These are phyloP conservation scores for Anguilla anguilla DNA, from an alignment of 2,797 vertebrate genomes.

Conservation along the genomic window DNA sequence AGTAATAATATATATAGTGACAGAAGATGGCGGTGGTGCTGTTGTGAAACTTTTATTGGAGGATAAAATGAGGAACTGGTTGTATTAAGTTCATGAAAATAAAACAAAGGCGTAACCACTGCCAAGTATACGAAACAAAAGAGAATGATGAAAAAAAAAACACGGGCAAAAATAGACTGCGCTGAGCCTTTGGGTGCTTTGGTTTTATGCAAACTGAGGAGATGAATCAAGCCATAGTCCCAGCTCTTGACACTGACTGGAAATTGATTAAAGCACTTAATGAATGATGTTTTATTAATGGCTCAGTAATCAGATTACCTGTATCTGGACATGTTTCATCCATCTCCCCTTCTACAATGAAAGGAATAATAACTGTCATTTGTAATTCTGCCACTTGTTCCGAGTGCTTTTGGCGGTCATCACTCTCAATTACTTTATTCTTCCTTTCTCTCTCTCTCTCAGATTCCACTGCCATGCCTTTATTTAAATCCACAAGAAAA, in stretches of 20 bases:
- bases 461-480: background rate
- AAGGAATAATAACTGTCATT: conserved; percentile 55
- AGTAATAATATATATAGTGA: background rate
- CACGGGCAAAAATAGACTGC: background rate
- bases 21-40: background rate
- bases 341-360: conserved; percentile 57
- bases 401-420: conserved; percentile 39
- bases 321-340: conserved; percentile 61
- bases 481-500: conserved; percentile 17
- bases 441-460: background rate
- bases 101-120: background rate
- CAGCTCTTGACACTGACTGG: conserved; percentile 63
- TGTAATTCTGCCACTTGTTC: conserved; percentile 42
- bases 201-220: conserved; percentile 22
- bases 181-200: background rate
- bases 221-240: conserved; percentile 61
- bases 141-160: conserved; percentile 8
- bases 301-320: conserved; percentile 72
- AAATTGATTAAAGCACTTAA: conserved; percentile 66
- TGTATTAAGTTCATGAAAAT: background rate
- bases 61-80: background rate
- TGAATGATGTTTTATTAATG: conserved; percentile 75
- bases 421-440: background rate
- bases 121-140: background rate
- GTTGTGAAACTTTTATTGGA: background rate